Percentiles rank a stretch among this genome's conserved stretches.
These are phyloP conservation scores for Chromobotia macracanthus DNA, from an alignment of 2,797 vertebrate genomes.

Conservation along the genomic window DNA sequence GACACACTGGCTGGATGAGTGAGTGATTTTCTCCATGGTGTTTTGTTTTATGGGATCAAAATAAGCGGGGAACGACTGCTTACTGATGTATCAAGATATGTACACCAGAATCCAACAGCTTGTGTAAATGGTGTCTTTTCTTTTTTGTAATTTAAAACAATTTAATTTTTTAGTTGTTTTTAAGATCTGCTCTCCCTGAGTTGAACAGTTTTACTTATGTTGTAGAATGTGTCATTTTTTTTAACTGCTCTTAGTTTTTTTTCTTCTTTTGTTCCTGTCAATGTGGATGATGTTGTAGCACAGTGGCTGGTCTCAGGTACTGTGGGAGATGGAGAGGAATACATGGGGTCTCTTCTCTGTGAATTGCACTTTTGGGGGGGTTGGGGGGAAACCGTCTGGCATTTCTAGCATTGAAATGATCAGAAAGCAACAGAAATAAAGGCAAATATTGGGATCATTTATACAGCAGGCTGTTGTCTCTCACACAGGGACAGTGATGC, in stretches of 20 bases:
- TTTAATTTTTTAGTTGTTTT: no score
- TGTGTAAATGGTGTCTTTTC: constrained; percentile 67
- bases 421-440: constrained; percentile 49
- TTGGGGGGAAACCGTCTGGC: constrained; percentile 35
- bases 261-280: constrained; percentile 47
- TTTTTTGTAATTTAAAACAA: constrained; percentile 73
- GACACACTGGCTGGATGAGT: constrained; percentile 49
- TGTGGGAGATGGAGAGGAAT: constrained; percentile 57
- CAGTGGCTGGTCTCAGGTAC: constrained; percentile 66
- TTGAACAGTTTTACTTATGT: constrained; percentile 67
- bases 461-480: constrained; percentile 46
- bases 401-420: constrained; percentile 47
- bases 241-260: constrained; percentile 59
- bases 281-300: constrained; percentile 60
- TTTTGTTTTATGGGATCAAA: constrained; percentile 59
- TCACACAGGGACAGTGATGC: constrained; percentile 39
- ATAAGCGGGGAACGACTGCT: constrained; percentile 45
- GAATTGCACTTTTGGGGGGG: constrained; percentile 59
- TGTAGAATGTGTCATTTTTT: constrained; percentile 64
- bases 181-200: constrained; percentile 59
- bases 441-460: constrained; percentile 53
- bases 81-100: constrained; percentile 50
- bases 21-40: constrained; percentile 41
- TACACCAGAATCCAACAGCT: constrained; percentile 63
- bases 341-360: constrained; percentile 53